Percentiles rank a stretch among this genome's conserved stretches.
phyloP scores from a whole-genome alignment of 2,888 invertebrate genomes.

The Erebia ligea region DNA sequence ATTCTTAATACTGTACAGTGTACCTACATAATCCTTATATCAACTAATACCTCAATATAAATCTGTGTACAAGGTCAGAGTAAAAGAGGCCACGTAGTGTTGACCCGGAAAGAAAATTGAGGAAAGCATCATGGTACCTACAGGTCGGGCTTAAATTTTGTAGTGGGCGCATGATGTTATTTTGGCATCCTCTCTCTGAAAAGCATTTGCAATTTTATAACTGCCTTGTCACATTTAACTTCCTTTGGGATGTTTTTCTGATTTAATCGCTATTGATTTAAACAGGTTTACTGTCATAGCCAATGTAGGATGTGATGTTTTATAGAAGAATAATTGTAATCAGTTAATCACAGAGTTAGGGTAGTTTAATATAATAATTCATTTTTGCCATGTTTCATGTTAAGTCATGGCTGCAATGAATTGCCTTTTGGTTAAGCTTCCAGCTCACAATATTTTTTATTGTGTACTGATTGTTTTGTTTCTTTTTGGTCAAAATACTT shows the following conservation, averaged over 20 bases:
- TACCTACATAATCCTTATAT: slow-evolving; percentile 22
- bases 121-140: slow-evolving; percentile 24
- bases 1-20: neutral
- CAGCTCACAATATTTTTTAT: neutral
- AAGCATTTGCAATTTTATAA: neutral
- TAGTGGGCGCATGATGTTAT: slow-evolving; percentile 28
- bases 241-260: neutral
- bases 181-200: slow-evolving; percentile 26
- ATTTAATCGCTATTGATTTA: neutral
- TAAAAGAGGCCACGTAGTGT: slow-evolving; percentile 38
- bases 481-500: neutral
- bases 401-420: neutral
- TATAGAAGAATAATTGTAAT: neutral
- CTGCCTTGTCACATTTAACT: neutral
- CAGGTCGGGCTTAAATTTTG: slow-evolving; percentile 26
- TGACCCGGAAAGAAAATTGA: slow-evolving; percentile 40
- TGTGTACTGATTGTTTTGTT: neutral
- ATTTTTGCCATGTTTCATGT: neutral
- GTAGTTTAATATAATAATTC: neutral
- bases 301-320: neutral
- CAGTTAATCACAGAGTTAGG: neutral
- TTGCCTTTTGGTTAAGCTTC: neutral
- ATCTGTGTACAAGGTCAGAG: slow-evolving; percentile 34
- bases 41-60: slow-evolving; percentile 18
- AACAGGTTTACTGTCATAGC: neutral